A percentile compares a stretch with the other conserved stretches of the same genome.
Evolutionary conservation across 2,888 invertebrate species (phyloP).

Genomic region (Actias luna): DNA sequence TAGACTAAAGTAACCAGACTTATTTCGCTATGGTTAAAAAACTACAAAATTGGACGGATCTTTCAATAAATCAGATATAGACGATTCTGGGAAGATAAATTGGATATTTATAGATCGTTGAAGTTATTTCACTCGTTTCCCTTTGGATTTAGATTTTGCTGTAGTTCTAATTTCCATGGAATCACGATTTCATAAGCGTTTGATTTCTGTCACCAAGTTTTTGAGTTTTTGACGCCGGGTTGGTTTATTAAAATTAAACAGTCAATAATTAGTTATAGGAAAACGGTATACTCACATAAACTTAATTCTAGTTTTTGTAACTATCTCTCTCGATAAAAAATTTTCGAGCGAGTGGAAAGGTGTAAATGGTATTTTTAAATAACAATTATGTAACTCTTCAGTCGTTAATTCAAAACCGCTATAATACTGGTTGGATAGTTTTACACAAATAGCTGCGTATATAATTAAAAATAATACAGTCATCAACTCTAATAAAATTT

Average conservation of each 20-base stretch:
- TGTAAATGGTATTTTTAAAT: too few relatives aligned
- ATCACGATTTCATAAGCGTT: neutral
- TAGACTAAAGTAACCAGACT: too few relatives aligned
- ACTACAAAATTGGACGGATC: neutral
- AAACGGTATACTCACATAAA: too few relatives aligned
- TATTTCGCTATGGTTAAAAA: neutral
- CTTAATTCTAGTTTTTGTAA: too few relatives aligned
- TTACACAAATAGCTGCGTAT: neutral
- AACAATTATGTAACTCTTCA: neutral
- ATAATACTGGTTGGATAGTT: neutral
- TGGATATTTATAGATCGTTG: constrained; percentile 2
- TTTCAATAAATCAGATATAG: neutral
- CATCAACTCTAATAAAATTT: neutral
- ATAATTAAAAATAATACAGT: neutral
- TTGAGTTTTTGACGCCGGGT: too few relatives aligned
- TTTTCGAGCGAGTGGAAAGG: too few relatives aligned
- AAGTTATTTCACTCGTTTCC: neutral
- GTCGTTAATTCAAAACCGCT: neutral
- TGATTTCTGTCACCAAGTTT: too few relatives aligned
- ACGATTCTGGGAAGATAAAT: neutral
- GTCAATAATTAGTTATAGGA: too few relatives aligned
- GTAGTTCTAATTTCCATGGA: neutral
- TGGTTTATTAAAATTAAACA: too few relatives aligned
- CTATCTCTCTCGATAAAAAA: too few relatives aligned
- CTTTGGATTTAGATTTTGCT: neutral